Conservation (phyloP, 2,888 invertebrate species). For the Aspidapion aeneum region DNA sequence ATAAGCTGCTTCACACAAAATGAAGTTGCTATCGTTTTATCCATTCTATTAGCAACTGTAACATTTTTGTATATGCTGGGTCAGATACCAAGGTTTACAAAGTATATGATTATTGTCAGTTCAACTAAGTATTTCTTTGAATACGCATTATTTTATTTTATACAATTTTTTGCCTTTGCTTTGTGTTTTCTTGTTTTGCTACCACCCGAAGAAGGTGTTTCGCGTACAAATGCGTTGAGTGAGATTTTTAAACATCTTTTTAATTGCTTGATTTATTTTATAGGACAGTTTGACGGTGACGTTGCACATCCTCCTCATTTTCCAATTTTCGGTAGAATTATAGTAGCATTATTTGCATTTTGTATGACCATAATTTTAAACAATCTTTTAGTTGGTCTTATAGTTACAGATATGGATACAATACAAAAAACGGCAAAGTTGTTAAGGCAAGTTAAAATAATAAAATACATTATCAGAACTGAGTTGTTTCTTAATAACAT, state of each 20-base stretch:
- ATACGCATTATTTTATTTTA: slow-evolving; percentile 33
- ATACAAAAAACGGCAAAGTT: slow-evolving; percentile 29
- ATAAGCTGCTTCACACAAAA: slow-evolving; percentile 20
- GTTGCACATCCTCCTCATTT: slow-evolving; percentile 25
- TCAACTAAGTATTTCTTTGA: slow-evolving; percentile 32
- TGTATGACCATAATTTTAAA: slow-evolving; percentile 36
- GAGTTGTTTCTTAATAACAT: slow-evolving; percentile 26
- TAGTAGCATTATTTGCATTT: slow-evolving; percentile 33
- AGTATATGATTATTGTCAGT: slow-evolving; percentile 33
- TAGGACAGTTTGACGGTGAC: slow-evolving; percentile 32
- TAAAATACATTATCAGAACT: slow-evolving; percentile 29
- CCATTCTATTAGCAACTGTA: slow-evolving; percentile 28
- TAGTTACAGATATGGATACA: slow-evolving; percentile 34
- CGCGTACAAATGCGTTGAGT: neutral
- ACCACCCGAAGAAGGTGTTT: slow-evolving; percentile 18
- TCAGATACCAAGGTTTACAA: slow-evolving; percentile 31
- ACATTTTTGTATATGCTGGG: slow-evolving; percentile 29
- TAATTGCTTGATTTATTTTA: slow-evolving; percentile 31
- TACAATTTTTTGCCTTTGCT: slow-evolving; percentile 33
- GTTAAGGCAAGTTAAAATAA: slow-evolving; percentile 30
- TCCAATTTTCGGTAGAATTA: slow-evolving; percentile 30
- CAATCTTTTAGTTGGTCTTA: slow-evolving; percentile 34
- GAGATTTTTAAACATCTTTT: slow-evolving; percentile 28
- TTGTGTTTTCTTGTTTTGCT: slow-evolving; percentile 33
- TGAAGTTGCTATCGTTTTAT: slow-evolving; percentile 24